phyloP scores from a whole-genome alignment of 1,140 invertebrate species.

The Macrobrachium rosenbergii region DNA sequence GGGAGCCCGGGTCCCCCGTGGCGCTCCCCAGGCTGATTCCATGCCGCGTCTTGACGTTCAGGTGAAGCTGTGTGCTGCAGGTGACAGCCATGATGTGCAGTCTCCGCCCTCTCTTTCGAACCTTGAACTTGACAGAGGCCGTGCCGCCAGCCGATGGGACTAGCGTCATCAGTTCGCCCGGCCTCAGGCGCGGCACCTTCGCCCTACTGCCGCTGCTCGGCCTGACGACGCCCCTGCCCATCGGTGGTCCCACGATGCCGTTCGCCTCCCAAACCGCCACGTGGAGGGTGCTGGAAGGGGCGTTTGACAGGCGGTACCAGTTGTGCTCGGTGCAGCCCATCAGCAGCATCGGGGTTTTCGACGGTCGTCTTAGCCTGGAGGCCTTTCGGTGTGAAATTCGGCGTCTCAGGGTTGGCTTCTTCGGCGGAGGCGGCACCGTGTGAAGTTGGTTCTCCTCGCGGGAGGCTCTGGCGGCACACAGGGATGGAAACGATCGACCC shows the following conservation, averaged over 20 bases:
- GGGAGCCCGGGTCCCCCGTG: slow-evolving; percentile 3
- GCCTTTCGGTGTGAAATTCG: no score
- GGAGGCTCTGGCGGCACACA: slow-evolving; percentile 48
- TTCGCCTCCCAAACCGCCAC: slow-evolving; percentile 34
- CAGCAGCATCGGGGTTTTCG: not conserved
- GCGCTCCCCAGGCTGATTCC: slow-evolving; percentile 32
- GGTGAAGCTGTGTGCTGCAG: slow-evolving; percentile 15
- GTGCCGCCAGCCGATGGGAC: slow-evolving; percentile 21
- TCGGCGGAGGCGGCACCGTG: no score
- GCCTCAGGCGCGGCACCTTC: not conserved
- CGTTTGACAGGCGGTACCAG: slow-evolving; percentile 8
- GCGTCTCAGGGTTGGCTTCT: no score
- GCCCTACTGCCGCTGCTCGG: not conserved
- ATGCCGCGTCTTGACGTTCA: slow-evolving; percentile 22
- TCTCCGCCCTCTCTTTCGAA: not conserved
- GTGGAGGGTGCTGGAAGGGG: slow-evolving; percentile 27
- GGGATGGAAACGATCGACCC: slow-evolving; percentile 41
- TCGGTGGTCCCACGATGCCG: slow-evolving; percentile 1
- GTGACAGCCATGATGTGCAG: slow-evolving; percentile 50
- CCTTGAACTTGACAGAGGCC: slow-evolving; percentile 24
- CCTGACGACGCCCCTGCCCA: not conserved
- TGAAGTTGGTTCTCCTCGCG: not conserved
- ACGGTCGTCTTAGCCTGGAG: no score
- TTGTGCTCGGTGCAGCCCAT: slow-evolving; percentile 18
- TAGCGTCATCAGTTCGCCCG: slow-evolving; percentile 10